Percentiles rank a stretch among this genome's conserved stretches.
Conservation (phyloP, 2,797 vertebrate genomes). For the Pangasius krempfi region DNA sequence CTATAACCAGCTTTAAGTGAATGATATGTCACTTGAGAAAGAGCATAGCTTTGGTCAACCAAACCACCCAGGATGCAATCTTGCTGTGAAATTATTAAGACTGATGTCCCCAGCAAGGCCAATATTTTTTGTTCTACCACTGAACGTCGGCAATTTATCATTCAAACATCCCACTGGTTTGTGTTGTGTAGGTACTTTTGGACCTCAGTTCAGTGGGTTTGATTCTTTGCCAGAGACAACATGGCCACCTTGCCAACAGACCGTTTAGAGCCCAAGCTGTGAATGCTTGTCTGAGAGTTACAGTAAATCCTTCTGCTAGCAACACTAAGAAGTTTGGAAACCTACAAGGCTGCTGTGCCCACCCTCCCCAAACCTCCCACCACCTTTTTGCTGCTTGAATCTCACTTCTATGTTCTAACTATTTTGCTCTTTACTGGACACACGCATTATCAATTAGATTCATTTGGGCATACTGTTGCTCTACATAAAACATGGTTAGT, state of each 20-base stretch:
- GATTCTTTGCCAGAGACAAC: constrained; percentile 82
- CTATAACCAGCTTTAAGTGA: constrained; percentile 61
- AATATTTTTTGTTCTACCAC: constrained; percentile 78
- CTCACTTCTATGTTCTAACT: constrained; percentile 43
- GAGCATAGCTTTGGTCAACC: constrained; percentile 69
- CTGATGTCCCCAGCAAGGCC: constrained; percentile 79
- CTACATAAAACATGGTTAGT: constrained; percentile 2
- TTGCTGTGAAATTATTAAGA: constrained; percentile 78
- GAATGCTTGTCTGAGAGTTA: constrained; percentile 85
- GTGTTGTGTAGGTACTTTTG: constrained; percentile 79
- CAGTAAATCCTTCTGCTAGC: constrained; percentile 81
- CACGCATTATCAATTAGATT: constrained; percentile 36
- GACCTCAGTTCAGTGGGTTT: constrained; percentile 79
- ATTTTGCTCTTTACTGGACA: constrained; percentile 34
- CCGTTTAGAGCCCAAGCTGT: constrained; percentile 73
- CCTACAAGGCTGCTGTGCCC: constrained; percentile 73
- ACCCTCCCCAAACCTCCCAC: constrained; percentile 52
- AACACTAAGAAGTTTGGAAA: constrained; percentile 80
- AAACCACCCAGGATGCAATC: constrained; percentile 74
- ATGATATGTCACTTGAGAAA: constrained; percentile 69
- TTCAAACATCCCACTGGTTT: constrained; percentile 80
- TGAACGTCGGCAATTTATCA: constrained; percentile 82
- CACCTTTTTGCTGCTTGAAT: constrained; percentile 64
- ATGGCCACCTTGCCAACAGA: constrained; percentile 77
- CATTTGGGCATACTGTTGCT: constrained; percentile 9